Evolutionary conservation across 2,888 invertebrate species (phyloP), one percentile per base, ranked within the genome.

Genomic region (Tricholauxania praeusta): DNA sequence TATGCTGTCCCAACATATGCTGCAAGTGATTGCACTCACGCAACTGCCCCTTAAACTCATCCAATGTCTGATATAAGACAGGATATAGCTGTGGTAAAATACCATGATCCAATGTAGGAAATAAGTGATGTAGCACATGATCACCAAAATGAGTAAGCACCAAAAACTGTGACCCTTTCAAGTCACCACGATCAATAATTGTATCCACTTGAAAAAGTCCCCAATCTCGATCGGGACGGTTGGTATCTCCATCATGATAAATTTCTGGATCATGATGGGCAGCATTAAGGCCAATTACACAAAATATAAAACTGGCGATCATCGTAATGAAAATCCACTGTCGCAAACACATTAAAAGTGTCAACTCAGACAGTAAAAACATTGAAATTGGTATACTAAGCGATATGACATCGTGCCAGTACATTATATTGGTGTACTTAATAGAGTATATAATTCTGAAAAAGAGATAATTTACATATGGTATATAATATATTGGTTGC

Each of bases 241-340:
- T 88, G 67, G 90, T 86, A 84, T 95, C 95, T 3, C 94, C 94
- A 80, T 94, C 94, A 82, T 94, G 94, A 80, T 92, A 92, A 73
- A 94, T 92, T 49, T 91, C 90, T 1, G 94, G 94, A 83, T 94
- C 93, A 82, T 94, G 94, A 87, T 95, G 95, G 1, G 92, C 93
- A 1, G 93, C 94, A 82, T 91, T 93, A 1, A 93, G 81, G 2
- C 92, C 94, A 72, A 93, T 91, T 1, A 90, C 78, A 15, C 87
- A 88, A 81, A 94, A 93, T 1, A 90, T 78, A 59, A 91, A 89
- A 78, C 93, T 92, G 2, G 89, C 88, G 0, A 89, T 82, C 28
- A 89, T 80, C 32, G 90, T 83, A 17, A 92, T 89, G 77, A 89
- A 83, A 0, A 91, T 76, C 92, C 92, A 94, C 57, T 79, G 79